Conservation (phyloP, 2,113 vertebrate species). For the Clarias gariepinus region DNA sequence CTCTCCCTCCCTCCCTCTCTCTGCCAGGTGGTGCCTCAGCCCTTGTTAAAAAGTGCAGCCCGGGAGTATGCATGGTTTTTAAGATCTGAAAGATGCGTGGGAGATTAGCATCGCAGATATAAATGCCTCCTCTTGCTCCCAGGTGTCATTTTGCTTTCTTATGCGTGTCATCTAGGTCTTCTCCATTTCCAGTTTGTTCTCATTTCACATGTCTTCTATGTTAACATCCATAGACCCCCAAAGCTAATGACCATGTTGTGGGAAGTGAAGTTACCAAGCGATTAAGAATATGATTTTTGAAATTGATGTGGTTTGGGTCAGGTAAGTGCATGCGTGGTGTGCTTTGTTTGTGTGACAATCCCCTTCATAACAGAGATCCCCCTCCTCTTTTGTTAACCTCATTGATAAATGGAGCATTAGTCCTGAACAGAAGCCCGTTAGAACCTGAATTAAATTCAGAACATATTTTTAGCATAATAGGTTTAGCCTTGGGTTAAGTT, state of each 20-base stretch:
- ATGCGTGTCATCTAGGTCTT: neutral
- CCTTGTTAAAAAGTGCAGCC: constrained; percentile 48
- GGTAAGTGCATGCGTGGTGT: neutral
- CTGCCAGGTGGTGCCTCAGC: constrained; percentile 56
- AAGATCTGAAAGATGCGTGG: constrained; percentile 18
- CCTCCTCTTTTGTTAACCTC: constrained; percentile 40
- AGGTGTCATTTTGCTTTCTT: constrained; percentile 48
- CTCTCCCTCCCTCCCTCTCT: too few relatives aligned
- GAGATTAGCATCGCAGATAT: constrained; percentile 56
- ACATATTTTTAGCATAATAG: constrained; percentile 52
- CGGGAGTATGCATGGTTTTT: constrained; percentile 19
- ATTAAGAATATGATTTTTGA: neutral
- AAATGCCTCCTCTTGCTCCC: constrained; percentile 36
- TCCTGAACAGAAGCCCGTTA: constrained; percentile 29
- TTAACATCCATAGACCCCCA: constrained; percentile 49
- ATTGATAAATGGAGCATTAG: constrained; percentile 47
- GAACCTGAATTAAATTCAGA: constrained; percentile 23
- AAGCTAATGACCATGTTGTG: constrained; percentile 21
- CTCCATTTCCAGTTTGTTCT: constrained; percentile 35
- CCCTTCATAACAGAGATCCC: neutral
- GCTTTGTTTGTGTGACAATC: constrained; percentile 20
- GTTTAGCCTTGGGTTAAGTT: constrained; percentile 24
- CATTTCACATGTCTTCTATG: constrained; percentile 22
- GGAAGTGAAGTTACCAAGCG: constrained; percentile 5
- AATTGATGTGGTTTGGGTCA: neutral